These are phyloP conservation scores for Mus musculus DNA, from an alignment of 2,113 vertebrate species.

Conservation along the genomic window GRCm39 chr8:10680501-10681000, in stretches of 20 bases:
- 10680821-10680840: neutral
- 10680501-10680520: neutral
- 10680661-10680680: too few species aligned
- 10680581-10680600: too few species aligned
- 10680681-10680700: too few species aligned
- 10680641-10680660: too few species aligned
- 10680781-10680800: neutral
- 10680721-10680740: too few species aligned
- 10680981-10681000: neutral
- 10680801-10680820: neutral
- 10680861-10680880: neutral
- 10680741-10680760: neutral
- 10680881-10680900: neutral
- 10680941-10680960: too few species aligned
- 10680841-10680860: neutral
- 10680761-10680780: neutral
- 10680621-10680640: too few species aligned
- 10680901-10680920: neutral
- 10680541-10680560: neutral
- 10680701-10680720: too few species aligned
- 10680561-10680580: too few species aligned
- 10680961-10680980: neutral
- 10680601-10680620: too few species aligned
- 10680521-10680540: neutral
- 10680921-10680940: too few species aligned